Evolutionary conservation across 2,113 vertebrate species (phyloP).

Genomic region (Alouatta palliata): DNA sequence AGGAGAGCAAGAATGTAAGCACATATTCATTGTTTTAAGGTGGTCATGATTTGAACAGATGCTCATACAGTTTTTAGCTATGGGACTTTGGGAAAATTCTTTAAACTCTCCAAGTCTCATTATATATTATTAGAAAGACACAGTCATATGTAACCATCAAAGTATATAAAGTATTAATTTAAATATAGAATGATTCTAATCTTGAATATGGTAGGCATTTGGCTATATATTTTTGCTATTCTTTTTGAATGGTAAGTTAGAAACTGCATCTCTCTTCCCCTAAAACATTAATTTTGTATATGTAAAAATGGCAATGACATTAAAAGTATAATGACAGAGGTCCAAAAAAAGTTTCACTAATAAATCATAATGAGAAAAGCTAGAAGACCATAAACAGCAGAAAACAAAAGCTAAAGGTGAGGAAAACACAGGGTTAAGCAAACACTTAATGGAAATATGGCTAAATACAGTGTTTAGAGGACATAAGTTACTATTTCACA

Average conservation of each 20-base stretch:
- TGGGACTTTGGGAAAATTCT: neutral
- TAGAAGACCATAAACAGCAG: neutral
- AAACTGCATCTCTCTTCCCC: neutral
- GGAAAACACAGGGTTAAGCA: neutral
- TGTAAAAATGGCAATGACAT: neutral
- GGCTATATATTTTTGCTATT: neutral
- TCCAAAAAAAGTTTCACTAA: neutral
- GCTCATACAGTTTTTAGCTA: neutral
- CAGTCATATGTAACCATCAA: neutral
- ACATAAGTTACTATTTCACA: neutral
- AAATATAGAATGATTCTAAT: neutral
- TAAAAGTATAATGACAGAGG: neutral
- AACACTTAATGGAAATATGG: neutral
- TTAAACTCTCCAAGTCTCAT: neutral
- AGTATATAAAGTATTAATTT: neutral
- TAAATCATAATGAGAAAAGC: neutral
- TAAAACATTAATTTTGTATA: neutral
- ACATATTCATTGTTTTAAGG: neutral
- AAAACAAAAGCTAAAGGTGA: neutral
- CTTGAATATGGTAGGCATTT: neutral
- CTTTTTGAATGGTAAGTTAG: neutral
- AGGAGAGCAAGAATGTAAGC: neutral
- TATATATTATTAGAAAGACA: neutral
- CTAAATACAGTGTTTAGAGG: neutral
- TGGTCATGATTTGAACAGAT: neutral